Evolutionary conservation across 2,888 invertebrate genomes (phyloP).

Genomic region (Acholoe squamosa): DNA sequence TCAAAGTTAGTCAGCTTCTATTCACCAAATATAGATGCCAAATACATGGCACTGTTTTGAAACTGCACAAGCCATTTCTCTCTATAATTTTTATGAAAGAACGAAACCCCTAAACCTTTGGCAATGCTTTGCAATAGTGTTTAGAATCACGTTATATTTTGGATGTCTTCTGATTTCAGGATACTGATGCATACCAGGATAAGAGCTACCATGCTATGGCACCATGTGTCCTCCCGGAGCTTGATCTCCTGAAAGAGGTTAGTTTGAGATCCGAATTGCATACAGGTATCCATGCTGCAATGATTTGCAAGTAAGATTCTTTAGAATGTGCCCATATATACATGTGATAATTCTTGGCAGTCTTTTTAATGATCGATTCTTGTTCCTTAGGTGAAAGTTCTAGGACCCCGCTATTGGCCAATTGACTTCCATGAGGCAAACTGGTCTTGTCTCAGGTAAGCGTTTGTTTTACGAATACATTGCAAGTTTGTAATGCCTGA

Average conservation of each 20-base stretch:
- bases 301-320: no score
- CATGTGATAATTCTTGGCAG: no score
- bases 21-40: background rate
- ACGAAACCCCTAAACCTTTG: no score
- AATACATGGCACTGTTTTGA: no score
- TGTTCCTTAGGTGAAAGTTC: slow-evolving; percentile 85
- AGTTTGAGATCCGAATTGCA: slow-evolving; percentile 23
- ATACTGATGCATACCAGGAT: slow-evolving; percentile 55
- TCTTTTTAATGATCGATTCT: background rate
- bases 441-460: slow-evolving; percentile 28
- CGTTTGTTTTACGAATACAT: no score
- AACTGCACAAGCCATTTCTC: background rate
- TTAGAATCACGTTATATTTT: background rate
- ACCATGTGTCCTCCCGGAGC: slow-evolving; percentile 93
- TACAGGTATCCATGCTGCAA: no score
- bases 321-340: no score
- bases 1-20: slow-evolving; percentile 77
- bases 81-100: no score
- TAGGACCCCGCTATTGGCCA: slow-evolving; percentile 95
- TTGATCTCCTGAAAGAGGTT: slow-evolving; percentile 89
- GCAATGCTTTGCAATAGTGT: no score
- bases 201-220: slow-evolving; percentile 83
- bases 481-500: no score
- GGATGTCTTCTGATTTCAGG: slow-evolving; percentile 41
- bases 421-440: slow-evolving; percentile 87